A percentile compares a stretch with the other conserved stretches of the same genome.
These are phyloP conservation scores for Halictus quadricinctus DNA, from an alignment of 2,888 invertebrate species.

Conservation along the genomic window DNA sequence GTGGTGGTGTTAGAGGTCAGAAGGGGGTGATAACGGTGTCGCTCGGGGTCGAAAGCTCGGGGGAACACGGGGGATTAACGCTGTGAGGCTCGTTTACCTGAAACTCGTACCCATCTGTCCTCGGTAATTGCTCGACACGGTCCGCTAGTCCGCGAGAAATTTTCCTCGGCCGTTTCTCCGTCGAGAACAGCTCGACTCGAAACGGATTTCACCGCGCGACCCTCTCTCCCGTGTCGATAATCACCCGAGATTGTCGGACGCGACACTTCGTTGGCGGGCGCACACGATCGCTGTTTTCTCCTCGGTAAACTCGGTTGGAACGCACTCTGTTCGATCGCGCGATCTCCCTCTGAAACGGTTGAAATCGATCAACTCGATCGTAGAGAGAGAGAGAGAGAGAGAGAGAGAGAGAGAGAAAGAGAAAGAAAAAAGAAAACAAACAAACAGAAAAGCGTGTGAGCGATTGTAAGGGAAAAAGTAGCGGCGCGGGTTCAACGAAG, in stretches of 20 bases:
- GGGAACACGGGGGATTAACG: constrained; percentile 19
- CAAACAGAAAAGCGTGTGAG: not conserved
- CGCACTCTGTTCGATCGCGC: not conserved
- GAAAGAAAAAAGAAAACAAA: not conserved
- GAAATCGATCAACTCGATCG: constrained; percentile 1
- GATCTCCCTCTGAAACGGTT: constrained; percentile 1
- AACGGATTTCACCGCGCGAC: not conserved
- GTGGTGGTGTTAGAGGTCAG: not conserved
- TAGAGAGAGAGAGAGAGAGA: not conserved
- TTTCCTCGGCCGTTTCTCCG: not conserved
- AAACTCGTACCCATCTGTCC: constrained; percentile 24
- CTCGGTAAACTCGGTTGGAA: not conserved
- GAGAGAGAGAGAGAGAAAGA: fast-evolving
- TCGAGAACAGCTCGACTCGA: not conserved
- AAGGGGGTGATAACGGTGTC: not conserved
- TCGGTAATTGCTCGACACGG: constrained; percentile 32
- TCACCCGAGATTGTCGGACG: constrained; percentile 17
- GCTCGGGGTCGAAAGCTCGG: constrained; percentile 21
- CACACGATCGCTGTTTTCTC: not conserved
- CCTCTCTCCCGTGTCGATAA: constrained; percentile 13
- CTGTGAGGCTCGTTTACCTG: constrained; percentile 11
- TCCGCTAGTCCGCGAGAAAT: constrained; percentile 1
- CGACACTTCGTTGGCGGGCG: constrained; percentile 10
- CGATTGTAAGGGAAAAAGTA: not conserved
- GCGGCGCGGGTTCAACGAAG: constrained; percentile 10